Conservation (phyloP, 1,140 invertebrate species). For the Pseudobourletiella spinata region DNA sequence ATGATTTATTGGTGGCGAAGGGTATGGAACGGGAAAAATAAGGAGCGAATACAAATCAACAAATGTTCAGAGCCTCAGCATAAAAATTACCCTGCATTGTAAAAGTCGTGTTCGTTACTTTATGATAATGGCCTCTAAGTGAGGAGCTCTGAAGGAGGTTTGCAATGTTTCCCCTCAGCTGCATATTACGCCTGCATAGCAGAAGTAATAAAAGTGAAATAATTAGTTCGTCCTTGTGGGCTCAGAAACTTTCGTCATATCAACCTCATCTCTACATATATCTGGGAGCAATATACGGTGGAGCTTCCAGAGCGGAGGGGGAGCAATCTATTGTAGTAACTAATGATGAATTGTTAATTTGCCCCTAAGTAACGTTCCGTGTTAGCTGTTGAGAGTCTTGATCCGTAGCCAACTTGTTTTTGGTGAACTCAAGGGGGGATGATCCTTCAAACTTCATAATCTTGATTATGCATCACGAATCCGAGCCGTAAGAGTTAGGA, state of each 20-base stretch:
- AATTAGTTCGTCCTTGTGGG: neutral
- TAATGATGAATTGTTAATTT: conserved; percentile 10
- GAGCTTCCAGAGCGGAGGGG: neutral
- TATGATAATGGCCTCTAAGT: too few relatives aligned
- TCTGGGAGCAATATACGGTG: neutral
- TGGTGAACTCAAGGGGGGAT: too few relatives aligned
- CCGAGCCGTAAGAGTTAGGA: neutral
- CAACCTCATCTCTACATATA: neutral
- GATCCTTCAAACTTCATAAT: too few relatives aligned
- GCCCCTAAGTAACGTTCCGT: neutral
- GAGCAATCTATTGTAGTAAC: neutral
- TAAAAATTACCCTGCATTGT: too few relatives aligned
- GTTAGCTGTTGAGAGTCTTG: neutral
- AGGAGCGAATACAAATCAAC: too few relatives aligned
- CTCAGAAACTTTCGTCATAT: neutral
- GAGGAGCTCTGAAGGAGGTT: too few relatives aligned
- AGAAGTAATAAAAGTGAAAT: neutral
- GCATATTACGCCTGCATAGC: neutral
- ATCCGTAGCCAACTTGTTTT: too few relatives aligned
- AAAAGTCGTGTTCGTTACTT: too few relatives aligned
- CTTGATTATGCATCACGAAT: neutral
- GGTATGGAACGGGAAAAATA: too few relatives aligned
- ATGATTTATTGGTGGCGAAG: too few relatives aligned
- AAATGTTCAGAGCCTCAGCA: too few relatives aligned
- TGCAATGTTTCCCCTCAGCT: neutral